Evolutionary conservation across 2,113 vertebrate species (phyloP).

Genomic region (Salvator merianae): DNA sequence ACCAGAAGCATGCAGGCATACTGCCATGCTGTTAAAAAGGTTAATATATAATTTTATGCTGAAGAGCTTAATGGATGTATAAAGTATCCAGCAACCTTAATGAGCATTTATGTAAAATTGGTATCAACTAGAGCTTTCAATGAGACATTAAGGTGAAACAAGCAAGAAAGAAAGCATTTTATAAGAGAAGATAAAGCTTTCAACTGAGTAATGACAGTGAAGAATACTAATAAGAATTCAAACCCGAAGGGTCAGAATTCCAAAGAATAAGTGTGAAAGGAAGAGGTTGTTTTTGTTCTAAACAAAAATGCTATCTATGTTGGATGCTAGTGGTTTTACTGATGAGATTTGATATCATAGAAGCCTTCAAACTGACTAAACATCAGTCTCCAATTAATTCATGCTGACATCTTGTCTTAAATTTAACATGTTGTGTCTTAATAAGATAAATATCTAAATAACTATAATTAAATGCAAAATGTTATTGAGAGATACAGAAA

Average conservation of each 20-base stretch:
- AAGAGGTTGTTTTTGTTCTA: neutral
- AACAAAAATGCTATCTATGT: neutral
- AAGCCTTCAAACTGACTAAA: neutral
- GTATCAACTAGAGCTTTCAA: conserved; percentile 6
- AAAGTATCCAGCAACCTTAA: neutral
- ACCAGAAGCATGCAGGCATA: conserved; percentile 1
- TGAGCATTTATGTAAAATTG: conserved; percentile 26
- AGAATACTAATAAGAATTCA: conserved; percentile 12
- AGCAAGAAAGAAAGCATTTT: conserved; percentile 11
- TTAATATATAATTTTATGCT: neutral
- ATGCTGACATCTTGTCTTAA: neutral
- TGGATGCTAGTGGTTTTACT: neutral
- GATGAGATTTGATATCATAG: neutral
- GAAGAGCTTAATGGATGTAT: neutral
- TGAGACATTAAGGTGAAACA: conserved; percentile 15
- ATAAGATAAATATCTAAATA: neutral
- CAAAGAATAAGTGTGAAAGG: neutral
- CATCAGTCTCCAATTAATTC: conserved; percentile 1
- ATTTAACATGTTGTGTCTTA: neutral
- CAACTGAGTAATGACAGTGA: neutral
- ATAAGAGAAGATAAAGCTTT: conserved; percentile 5
- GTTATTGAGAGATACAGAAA: too few relatives aligned
- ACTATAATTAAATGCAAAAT: too few relatives aligned
- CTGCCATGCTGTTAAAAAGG: conserved; percentile 3
- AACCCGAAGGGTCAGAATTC: neutral